Conservation (phyloP, 2,113 vertebrate genomes). For the Lophotis ruficrista region DNA sequence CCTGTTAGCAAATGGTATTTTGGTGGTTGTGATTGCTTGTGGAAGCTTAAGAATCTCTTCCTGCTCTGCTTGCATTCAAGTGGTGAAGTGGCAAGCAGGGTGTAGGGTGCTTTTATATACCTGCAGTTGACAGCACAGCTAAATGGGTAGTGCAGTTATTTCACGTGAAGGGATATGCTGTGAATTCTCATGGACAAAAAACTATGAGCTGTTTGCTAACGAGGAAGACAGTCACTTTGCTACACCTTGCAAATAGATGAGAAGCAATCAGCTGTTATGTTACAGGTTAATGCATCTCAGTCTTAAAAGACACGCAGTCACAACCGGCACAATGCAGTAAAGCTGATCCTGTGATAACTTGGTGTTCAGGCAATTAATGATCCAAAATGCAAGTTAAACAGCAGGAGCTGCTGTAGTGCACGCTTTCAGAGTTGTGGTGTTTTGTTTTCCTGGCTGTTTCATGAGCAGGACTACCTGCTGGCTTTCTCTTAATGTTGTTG, state of each 20-base stretch:
- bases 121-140: background rate
- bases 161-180: rapidly evolving
- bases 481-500: background rate
- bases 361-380: background rate
- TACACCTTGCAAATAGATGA: background rate
- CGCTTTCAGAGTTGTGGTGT: background rate
- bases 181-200: rapidly evolving
- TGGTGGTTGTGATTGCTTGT: background rate
- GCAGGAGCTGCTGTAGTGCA: background rate
- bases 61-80: background rate
- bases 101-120: background rate
- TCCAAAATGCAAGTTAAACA: background rate
- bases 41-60: background rate
- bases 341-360: background rate
- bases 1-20: background rate
- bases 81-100: background rate
- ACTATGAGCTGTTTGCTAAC: background rate
- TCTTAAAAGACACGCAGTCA: background rate
- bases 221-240: background rate
- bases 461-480: background rate
- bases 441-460: background rate
- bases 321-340: background rate
- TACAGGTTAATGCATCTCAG: background rate
- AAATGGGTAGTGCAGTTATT: background rate
- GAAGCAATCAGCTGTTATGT: rapidly evolving